phyloP scores from a whole-genome alignment of 2,113 vertebrate genomes.

The Gnathonemus longibarbis region DNA sequence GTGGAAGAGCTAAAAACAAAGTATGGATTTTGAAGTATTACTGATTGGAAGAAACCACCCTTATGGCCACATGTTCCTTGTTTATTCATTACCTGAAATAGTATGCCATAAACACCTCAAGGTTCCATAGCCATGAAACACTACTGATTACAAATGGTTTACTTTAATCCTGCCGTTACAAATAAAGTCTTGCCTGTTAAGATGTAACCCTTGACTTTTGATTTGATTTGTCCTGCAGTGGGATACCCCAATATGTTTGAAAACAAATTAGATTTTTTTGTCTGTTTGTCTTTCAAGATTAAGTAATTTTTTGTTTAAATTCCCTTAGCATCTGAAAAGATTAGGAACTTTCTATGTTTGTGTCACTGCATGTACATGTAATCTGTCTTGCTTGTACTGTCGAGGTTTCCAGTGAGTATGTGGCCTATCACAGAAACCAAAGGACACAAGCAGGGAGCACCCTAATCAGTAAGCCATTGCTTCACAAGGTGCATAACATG shows the following conservation, averaged over 20 bases:
- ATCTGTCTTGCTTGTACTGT: background rate
- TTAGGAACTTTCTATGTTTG: background rate
- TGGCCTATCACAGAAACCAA: background rate
- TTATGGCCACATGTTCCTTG: background rate
- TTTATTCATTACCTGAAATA: slow-evolving; percentile 9
- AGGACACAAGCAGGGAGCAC: background rate
- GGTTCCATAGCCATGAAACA: background rate
- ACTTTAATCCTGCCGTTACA: background rate
- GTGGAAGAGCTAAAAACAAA: no score
- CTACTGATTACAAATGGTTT: background rate
- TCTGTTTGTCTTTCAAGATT: background rate
- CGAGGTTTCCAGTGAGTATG: background rate
- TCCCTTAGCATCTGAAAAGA: background rate
- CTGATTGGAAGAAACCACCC: background rate
- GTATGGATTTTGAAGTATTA: background rate
- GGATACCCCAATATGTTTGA: background rate
- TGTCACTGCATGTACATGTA: background rate
- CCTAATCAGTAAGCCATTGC: background rate
- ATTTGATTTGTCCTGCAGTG: background rate
- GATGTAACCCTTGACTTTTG: background rate
- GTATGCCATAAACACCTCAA: slow-evolving; percentile 30
- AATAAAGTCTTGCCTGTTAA: background rate
- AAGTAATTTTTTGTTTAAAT: background rate
- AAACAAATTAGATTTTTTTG: background rate
- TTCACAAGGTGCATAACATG: background rate